phyloP scores from a whole-genome alignment of 2,113 vertebrate genomes.

The Brachirus orientalis region DNA sequence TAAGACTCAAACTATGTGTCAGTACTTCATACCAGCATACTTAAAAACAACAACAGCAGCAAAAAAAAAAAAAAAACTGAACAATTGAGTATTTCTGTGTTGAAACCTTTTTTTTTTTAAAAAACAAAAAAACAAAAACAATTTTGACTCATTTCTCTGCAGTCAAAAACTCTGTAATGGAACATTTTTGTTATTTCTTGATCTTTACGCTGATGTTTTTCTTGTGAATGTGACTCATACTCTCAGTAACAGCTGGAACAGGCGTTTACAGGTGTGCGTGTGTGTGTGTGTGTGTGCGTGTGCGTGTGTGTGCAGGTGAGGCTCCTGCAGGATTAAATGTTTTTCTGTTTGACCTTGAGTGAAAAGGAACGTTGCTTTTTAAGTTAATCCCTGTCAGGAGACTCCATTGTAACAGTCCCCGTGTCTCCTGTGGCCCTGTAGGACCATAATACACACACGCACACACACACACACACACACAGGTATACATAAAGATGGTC shows the following conservation, averaged over 20 bases:
- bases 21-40: no score
- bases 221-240: background rate
- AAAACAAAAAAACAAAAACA: no score
- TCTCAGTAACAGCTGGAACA: background rate
- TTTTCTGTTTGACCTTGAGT: constrained; percentile 70
- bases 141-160: no score
- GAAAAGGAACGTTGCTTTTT: constrained; percentile 54
- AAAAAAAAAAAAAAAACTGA: no score
- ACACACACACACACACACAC: constrained; percentile 27
- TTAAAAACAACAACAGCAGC: no score
- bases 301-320: background rate
- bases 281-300: background rate
- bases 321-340: constrained; percentile 41
- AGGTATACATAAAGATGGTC: constrained; percentile 25
- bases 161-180: no score
- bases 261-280: background rate
- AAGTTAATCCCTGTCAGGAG: constrained; percentile 63
- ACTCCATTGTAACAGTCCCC: constrained; percentile 38
- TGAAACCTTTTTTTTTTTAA: no score
- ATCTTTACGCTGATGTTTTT: no score
- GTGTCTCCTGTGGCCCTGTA: constrained; percentile 21
- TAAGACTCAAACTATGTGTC: no score
- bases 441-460: constrained; percentile 3
- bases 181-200: no score
- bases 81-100: no score